Base-by-base conservation (phyloP, 2,797 vertebrate species). In the Rhinophrynus dorsalis region DNA sequence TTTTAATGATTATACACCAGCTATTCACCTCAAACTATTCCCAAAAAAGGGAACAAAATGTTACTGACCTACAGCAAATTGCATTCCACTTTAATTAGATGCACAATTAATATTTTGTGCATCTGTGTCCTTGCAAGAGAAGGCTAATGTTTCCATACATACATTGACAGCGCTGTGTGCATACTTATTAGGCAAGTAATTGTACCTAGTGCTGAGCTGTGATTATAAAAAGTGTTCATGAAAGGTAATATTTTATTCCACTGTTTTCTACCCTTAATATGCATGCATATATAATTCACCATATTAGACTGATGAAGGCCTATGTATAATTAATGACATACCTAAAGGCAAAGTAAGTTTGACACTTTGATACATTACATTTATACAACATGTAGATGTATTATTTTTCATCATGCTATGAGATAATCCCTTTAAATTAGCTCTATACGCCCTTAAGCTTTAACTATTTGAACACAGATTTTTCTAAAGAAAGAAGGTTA, bases 1-100 rank as follows among this genome's bases (percentile, higher is more conserved):
- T 23, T 55, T 45, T 18, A 3, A 52, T 27, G 20, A 54, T 40
- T 20, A 44, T 66, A 26, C 20, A 55, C n/a, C 30, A 30, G 33
- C 11, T 42, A 5, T 30, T n/a, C 54, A 58, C 42, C 42, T 37
- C n/a, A 24, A 32, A 44, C 18, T 29, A 23, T 45, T 56, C 47
- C 40, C 30, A n/a, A 32, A 29, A n/a, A n/a, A n/a, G n/a, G 20
- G 33, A 13, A n/a, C n/a, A n/a, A 11, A 7, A 44, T 50, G 27
- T 17, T 32, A 55, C 17, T 66, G 63, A 66, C 30, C 42, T 48
- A 48, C 65, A 48, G 65, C 32, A 48, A 58, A 58, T 35, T 58
- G 42, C 24, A 37, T 33, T 37, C 42, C 2, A 11, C 18, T 33
- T 42, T 62, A 70, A 55, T 62, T 62, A 62, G 30, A 48, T 18